phyloP scores from a whole-genome alignment of 2,888 invertebrate genomes.

The Gryllus longicercus region DNA sequence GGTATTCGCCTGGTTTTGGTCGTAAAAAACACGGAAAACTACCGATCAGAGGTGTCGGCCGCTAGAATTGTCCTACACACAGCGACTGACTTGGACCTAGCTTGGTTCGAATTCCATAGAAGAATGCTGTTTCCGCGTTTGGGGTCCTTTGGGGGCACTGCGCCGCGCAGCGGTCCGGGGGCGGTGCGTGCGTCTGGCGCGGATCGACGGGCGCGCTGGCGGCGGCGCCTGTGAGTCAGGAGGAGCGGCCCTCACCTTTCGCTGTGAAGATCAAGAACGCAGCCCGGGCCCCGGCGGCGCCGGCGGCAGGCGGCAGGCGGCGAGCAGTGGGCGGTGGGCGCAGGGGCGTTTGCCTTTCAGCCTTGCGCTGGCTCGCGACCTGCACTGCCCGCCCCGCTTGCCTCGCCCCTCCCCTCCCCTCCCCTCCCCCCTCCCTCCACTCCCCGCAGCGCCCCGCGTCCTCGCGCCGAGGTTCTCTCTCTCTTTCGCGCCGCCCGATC shows the following conservation, averaged over 20 bases:
- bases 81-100: neutral
- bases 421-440: neutral
- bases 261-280: conserved; percentile 17
- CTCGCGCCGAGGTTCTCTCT: too few relatives aligned
- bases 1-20: too few relatives aligned
- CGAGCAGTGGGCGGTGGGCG: neutral
- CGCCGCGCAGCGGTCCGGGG: neutral
- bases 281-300: neutral
- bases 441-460: neutral
- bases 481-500: too few relatives aligned
- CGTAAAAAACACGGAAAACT: too few relatives aligned
- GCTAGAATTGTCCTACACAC: too few relatives aligned
- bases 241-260: conserved; percentile 17
- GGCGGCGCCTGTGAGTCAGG: conserved; percentile 17
- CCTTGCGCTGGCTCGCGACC: conserved; percentile 5
- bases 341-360: neutral
- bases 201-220: neutral
- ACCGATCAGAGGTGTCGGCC: too few relatives aligned
- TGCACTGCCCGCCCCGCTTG: neutral
- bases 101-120: neutral
- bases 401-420: neutral
- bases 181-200: neutral
- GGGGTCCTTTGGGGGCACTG: neutral
- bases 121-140: neutral
- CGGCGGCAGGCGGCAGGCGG: too few relatives aligned